Conservation (phyloP, 2,113 vertebrate species). For the Mixornis gularis region DNA sequence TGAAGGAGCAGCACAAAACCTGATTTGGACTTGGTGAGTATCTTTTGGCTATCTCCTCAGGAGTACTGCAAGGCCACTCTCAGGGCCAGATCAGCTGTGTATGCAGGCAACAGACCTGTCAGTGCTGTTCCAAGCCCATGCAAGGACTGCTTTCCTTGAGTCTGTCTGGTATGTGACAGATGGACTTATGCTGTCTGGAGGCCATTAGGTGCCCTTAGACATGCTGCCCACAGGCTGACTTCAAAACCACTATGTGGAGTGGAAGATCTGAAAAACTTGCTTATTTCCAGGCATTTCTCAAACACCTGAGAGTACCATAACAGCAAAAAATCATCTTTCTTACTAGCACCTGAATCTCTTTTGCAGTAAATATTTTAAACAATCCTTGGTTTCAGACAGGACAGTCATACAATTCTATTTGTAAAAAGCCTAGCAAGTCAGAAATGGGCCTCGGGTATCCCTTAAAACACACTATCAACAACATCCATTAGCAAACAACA, state of each 20-base stretch:
- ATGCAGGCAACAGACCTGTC: background rate
- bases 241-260: background rate
- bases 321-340: background rate
- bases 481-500: background rate
- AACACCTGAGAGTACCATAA: background rate
- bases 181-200: background rate
- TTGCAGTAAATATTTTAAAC: background rate
- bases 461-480: background rate
- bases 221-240: background rate
- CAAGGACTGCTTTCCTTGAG: background rate
- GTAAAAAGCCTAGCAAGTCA: background rate
- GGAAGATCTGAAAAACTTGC: background rate
- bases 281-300: background rate
- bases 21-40: background rate
- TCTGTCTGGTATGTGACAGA: background rate
- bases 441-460: background rate
- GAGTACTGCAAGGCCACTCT: background rate
- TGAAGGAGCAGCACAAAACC: background rate
- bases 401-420: background rate
- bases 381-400: background rate
- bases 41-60: background rate
- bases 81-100: background rate
- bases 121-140: background rate
- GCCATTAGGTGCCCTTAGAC: background rate
- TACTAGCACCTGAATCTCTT: background rate